Evolutionary conservation across 2,113 vertebrate species (phyloP), one percentile per base, ranked within the genome.

Genomic region (Nyctereutes procyonoides): DNA sequence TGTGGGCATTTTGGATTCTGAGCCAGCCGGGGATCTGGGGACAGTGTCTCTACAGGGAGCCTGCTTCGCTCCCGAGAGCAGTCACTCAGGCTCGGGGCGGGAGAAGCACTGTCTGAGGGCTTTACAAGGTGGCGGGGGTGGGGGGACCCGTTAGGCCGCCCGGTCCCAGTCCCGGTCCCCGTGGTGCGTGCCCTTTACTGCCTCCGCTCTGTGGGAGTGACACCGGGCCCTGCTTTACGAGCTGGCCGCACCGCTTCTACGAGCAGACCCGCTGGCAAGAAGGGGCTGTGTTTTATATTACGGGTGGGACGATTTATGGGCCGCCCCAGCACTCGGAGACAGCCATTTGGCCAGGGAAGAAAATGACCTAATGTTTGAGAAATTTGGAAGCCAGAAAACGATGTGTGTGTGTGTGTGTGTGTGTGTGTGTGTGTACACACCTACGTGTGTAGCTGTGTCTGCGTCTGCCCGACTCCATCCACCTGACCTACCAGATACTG

Each of bases 311-410:
- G 96, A 99, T 99, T 99, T 99, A 99, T 91, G 96, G 96, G 98
- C 98, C 74, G 93, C 88, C 94, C 96, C 97, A 93, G 98, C 92
- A 93, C 98, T 96, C 95, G 96, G 95, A 98, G 98, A 98, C 98
- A 98, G 98, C 98, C 98, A 98, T 98, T 99, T 98, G 98, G 98
- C 96, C 96, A 97, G 97, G 96, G 97, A 98, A 97, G 98, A 98
- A 98, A 99, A 98, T 99, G 98, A 99, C 98, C 98, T 99, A 98
- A 99, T 97, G 88, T 98, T 98, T 97, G 91, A 98, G 98, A 98
- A 98, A 99, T 98, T 96, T 98, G 96, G 98, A 98, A 98, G 93
- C 97, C 95, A 94, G 98, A 98, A 98, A 98, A 97, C 96, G 97
- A 93, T 94, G 84, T 48, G 6, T 98, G 93, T 96, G 62, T 73